Percentiles rank a stretch among this genome's conserved stretches.
Conservation (phyloP, 2,888 invertebrate genomes). For the Muschampia plurimacula region DNA sequence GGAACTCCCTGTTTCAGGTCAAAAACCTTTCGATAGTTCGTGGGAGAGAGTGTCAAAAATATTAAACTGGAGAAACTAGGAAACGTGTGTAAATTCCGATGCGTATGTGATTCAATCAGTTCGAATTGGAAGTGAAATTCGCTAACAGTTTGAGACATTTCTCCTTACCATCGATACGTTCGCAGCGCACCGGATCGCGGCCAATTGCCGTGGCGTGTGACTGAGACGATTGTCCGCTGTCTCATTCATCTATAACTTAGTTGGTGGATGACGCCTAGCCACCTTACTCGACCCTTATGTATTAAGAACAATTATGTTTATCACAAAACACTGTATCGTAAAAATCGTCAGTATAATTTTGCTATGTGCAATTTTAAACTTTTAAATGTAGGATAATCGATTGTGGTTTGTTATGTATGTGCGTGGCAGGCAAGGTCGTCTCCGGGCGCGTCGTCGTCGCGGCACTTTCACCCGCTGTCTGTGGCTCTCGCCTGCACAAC, state of each 20-base stretch:
- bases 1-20: not conserved
- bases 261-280: conserved; percentile 59
- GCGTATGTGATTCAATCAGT: conserved; percentile 59
- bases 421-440: conserved; percentile 69
- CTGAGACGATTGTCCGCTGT: conserved; percentile 56
- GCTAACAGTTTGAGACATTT: conserved; percentile 54
- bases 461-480: conserved; percentile 71
- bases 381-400: conserved; percentile 40
- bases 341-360: too few relatives aligned
- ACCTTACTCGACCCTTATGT: conserved; percentile 65
- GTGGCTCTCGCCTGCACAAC: conserved; percentile 43
- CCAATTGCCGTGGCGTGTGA: conserved; percentile 52
- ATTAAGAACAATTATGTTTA: conserved; percentile 50
- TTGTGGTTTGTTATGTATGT: conserved; percentile 46
- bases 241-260: conserved; percentile 66
- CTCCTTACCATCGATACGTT: conserved; percentile 53
- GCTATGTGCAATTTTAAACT: not conserved
- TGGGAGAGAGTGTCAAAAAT: conserved; percentile 5
- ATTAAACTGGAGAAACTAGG: not conserved
- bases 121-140: conserved; percentile 60
- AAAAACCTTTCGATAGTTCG: not conserved
- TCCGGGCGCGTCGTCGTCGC: conserved; percentile 55
- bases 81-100: conserved; percentile 46
- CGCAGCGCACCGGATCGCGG: conserved; percentile 52
- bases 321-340: conserved; percentile 48